Evolutionary conservation across 2,888 invertebrate genomes (phyloP), one percentile per base, ranked within the genome.

Genomic region (Rosalia funebris): DNA sequence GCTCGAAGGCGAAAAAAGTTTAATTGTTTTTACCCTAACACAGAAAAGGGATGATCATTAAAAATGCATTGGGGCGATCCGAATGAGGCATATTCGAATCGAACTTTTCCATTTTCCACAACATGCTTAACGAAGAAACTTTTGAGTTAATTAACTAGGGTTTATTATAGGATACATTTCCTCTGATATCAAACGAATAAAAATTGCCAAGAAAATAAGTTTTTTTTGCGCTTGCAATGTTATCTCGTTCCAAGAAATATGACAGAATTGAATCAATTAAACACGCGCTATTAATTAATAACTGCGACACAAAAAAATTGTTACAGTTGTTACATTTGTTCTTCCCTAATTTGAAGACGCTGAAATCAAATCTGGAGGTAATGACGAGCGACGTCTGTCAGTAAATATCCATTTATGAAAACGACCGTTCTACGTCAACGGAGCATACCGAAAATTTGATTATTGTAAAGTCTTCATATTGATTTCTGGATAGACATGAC

Each of bases 1-100:
- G 36, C 50, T 39, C 53, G 54, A 48, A 46, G 36, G 57, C 46
- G 46, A 62, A 65, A 68, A 69, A 71, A 71, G 63, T 69, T 69
- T 69, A 71, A 71, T 71, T 71, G 71, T 71, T 69, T 69, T 57
- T 44, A 16, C 47, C 47, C 48, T 14, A 17, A 36, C 17, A 36
- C 36, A 57, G 57, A 50, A 44, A 57, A 44, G 36, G 37, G 54
- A 45, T 54, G 55, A 44, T 60, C 59, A 47, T 60, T 63, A 56
- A 60, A 63, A 63, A 60, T 63, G 63, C 57, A 63, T 60, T 52
- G 37, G 50, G 54, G 41, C 47, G 19, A 54, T 41, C 37, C 25
- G 53, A 56, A 56, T 52, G 42, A 55, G 50, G 50, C 48, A 50
- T 53, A 57, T 57, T 60, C 60, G 53, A 56, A 53, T 60, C 45